A percentile compares a stretch with the other conserved stretches of the same genome.
These are phyloP conservation scores for Anastrepha obliqua DNA, from an alignment of 1,140 invertebrate species.

Conservation along the genomic window DNA sequence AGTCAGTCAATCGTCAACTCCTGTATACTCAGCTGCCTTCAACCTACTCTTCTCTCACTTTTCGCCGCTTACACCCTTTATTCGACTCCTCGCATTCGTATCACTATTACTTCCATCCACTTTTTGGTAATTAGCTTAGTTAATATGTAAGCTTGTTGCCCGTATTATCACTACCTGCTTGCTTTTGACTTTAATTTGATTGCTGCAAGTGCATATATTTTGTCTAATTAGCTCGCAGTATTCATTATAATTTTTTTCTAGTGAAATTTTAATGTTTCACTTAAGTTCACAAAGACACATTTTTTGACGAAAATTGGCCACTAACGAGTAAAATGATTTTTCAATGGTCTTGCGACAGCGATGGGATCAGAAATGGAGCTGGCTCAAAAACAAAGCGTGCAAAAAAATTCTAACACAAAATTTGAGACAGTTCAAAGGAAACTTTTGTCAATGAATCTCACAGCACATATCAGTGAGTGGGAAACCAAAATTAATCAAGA, in stretches of 20 bases:
- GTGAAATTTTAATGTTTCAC: not conserved
- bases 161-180: not conserved
- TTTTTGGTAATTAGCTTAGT: slow-evolving; percentile 16
- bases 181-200: slow-evolving; percentile 7
- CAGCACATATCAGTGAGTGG: too few species aligned
- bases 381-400: too few species aligned
- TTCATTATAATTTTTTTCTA: not conserved
- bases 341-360: not conserved
- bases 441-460: too few species aligned
- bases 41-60: not conserved
- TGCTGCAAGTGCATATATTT: not conserved
- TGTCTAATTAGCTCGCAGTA: slow-evolving; percentile 12
- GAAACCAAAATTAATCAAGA: too few species aligned
- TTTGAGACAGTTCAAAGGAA: too few species aligned
- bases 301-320: not conserved
- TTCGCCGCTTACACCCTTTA: not conserved
- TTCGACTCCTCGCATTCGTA: not conserved
- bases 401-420: too few species aligned
- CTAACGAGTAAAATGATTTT: not conserved
- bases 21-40: not conserved
- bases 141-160: not conserved
- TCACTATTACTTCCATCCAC: not conserved
- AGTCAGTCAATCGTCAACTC: not conserved
- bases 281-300: not conserved
- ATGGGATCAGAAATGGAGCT: too few species aligned